phyloP scores from a whole-genome alignment of 2,113 vertebrate genomes.

The Bufo gargarizans region DNA sequence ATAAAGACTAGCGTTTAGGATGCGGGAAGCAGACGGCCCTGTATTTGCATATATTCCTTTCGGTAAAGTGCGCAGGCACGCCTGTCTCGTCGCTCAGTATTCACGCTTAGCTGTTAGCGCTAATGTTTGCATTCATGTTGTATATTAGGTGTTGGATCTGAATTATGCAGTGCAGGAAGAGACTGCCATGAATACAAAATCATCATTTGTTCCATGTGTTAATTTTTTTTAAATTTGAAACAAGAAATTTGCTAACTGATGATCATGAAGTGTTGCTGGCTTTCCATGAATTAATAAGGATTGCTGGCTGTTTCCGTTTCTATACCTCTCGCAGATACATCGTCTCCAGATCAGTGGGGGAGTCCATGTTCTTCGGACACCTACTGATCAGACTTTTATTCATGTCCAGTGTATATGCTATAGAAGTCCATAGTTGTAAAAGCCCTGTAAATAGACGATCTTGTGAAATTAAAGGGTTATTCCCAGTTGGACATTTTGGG shows the following conservation, averaged over 20 bases:
- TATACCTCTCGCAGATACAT: not conserved
- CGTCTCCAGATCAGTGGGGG: too few relatives aligned
- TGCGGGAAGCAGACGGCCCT: not conserved
- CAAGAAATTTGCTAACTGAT: not conserved
- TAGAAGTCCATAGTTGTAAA: too few relatives aligned
- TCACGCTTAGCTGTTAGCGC: not conserved
- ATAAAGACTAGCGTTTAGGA: not conserved
- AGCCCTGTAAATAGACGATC: too few relatives aligned
- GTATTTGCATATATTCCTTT: not conserved
- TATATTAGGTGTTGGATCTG: not conserved
- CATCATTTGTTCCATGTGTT: not conserved
- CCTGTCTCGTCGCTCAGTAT: not conserved
- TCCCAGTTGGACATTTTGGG: too few relatives aligned
- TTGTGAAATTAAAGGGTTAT: too few relatives aligned
- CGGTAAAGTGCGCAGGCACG: not conserved
- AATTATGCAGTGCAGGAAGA: constrained; percentile 16
- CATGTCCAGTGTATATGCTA: too few relatives aligned
- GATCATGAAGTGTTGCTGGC: not conserved
- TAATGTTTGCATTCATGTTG: constrained; percentile 27
- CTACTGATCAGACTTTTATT: too few relatives aligned
- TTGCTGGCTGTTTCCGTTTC: not conserved
- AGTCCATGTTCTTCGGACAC: too few relatives aligned
- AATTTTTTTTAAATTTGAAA: constrained; percentile 5
- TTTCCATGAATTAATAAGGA: not conserved
- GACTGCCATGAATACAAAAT: constrained; percentile 20